Conservation (phyloP, 2,797 vertebrate species). For the Benthosema pterotum region DNA sequence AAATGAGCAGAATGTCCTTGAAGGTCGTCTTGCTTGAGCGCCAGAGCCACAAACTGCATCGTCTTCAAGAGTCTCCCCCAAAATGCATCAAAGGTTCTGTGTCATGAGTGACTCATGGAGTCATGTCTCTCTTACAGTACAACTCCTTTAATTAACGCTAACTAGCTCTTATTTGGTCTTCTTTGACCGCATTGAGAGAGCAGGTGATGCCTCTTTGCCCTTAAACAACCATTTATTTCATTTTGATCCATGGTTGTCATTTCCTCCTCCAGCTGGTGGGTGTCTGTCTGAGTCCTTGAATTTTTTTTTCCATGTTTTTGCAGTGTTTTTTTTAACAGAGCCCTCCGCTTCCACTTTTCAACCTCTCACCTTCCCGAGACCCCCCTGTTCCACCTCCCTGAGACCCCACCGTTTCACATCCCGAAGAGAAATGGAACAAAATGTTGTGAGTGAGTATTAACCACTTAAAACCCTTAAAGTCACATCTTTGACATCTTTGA, state of each 20-base stretch:
- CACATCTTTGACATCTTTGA: too few relatives aligned
- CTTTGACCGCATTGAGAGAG: constrained; percentile 22
- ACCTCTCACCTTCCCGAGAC: constrained; percentile 25
- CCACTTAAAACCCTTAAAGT: too few relatives aligned
- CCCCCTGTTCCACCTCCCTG: constrained; percentile 40
- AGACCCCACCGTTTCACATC: constrained; percentile 41
- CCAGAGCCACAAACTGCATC: constrained; percentile 45
- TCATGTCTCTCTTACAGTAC: constrained; percentile 16
- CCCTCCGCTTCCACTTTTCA: constrained; percentile 23
- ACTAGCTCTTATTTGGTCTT: constrained; percentile 11
- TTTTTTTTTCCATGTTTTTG: constrained; percentile 19
- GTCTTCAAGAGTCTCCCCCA: constrained; percentile 35
- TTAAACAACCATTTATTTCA: constrained; percentile 45
- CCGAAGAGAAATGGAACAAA: constrained; percentile 37
- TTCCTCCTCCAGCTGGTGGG: constrained; percentile 7
- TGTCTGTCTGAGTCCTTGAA: constrained; percentile 25
- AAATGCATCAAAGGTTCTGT: constrained; percentile 19
- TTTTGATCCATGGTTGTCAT: constrained; percentile 31
- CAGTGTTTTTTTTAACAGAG: constrained; percentile 45
- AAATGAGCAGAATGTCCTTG: constrained; percentile 78
- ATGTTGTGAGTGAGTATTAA: constrained; percentile 43
- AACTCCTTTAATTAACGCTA: too few relatives aligned
- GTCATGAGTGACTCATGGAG: too few relatives aligned
- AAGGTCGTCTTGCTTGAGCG: constrained; percentile 71
- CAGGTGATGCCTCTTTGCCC: constrained; percentile 1